Conservation (phyloP, 2,113 vertebrate species). For the Equus przewalskii region DNA sequence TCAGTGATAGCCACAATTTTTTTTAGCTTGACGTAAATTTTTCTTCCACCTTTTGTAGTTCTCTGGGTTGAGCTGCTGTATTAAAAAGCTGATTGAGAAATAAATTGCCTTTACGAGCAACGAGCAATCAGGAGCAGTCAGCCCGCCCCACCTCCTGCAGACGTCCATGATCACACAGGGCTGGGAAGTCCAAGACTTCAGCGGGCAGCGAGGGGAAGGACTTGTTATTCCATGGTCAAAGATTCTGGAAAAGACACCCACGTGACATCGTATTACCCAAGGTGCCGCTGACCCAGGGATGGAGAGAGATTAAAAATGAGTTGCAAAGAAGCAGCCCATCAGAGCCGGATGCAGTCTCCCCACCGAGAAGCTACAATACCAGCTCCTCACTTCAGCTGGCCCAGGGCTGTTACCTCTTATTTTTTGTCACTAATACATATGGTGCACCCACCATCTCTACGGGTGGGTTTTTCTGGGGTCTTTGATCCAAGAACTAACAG, state of each 20-base stretch:
- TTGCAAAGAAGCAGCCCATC: not conserved
- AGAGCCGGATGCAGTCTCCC: not conserved
- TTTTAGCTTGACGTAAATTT: not conserved
- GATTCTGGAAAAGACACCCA: not conserved
- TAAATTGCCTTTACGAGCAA: not conserved
- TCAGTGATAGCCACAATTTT: not conserved
- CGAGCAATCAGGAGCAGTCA: not conserved
- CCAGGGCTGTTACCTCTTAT: not conserved
- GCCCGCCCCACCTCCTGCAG: not conserved
- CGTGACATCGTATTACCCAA: not conserved
- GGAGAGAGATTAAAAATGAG: not conserved
- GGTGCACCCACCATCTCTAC: not conserved
- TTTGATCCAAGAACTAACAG: not conserved
- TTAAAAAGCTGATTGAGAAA: slow-evolving; percentile 20
- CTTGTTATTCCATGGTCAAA: not conserved
- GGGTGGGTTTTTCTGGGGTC: not conserved
- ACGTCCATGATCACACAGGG: not conserved
- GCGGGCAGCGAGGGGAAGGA: not conserved
- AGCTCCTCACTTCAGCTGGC: not conserved
- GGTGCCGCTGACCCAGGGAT: not conserved
- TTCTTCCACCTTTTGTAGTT: not conserved
- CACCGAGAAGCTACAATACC: not conserved
- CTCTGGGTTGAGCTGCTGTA: not conserved
- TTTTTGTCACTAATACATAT: not conserved
- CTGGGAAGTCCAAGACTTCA: not conserved